Conservation (phyloP, 2,888 invertebrate species). For the Ceramica pisi region DNA sequence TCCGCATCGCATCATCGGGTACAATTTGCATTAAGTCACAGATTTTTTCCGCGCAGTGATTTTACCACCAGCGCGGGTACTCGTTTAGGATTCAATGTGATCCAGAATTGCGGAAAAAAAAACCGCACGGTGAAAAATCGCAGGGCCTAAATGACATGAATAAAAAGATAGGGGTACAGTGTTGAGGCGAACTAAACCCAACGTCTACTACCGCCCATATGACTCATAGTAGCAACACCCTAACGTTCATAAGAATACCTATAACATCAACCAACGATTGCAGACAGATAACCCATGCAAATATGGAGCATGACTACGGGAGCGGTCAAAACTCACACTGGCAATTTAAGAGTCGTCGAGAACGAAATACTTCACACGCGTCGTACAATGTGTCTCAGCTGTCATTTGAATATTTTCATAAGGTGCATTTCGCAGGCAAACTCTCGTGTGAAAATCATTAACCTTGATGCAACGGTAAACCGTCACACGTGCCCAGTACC, state of each 20-base stretch:
- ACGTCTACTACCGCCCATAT: background rate
- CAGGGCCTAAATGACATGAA: too few species aligned
- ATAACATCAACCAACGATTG: constrained; percentile 27
- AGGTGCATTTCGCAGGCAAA: constrained; percentile 24
- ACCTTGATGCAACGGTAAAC: constrained; percentile 35
- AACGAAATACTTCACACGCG: constrained; percentile 41
- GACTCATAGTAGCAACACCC: constrained; percentile 33
- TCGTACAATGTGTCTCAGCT: constrained; percentile 29
- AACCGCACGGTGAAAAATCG: too few species aligned
- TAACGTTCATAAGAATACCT: background rate
- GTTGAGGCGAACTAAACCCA: too few species aligned
- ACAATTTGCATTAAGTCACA: too few species aligned
- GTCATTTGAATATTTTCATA: constrained; percentile 43
- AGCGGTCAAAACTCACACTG: constrained; percentile 10
- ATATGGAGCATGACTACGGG: constrained; percentile 27
- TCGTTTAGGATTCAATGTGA: too few species aligned
- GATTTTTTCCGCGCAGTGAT: too few species aligned
- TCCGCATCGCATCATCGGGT: too few species aligned
- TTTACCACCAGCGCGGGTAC: too few species aligned
- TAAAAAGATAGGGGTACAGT: too few species aligned
- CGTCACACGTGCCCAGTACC: constrained; percentile 15
- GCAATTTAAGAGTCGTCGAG: constrained; percentile 1
- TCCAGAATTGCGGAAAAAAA: too few species aligned
- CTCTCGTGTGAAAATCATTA: background rate
- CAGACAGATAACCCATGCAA: constrained; percentile 24